Base-by-base conservation (phyloP, 2,797 vertebrate genomes). In the Cephalopachus bancanus region DNA sequence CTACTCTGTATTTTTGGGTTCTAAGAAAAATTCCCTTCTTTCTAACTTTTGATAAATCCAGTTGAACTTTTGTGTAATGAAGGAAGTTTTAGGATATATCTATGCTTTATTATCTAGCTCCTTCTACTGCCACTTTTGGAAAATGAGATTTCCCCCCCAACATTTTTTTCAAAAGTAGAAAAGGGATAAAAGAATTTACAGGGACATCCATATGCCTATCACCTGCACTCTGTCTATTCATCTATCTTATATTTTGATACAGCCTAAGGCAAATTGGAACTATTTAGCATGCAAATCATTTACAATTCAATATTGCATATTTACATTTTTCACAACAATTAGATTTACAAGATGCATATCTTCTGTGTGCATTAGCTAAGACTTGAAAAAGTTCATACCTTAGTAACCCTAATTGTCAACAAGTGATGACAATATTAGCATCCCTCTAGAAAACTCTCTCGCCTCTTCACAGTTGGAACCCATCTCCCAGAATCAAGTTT, bases 1-100 rank as follows among this genome's bases (percentile, higher is more conserved):
- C n/a, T 84, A 88, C 24, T 55, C 5, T 93, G 6, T 85, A 57
- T 17, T 90, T 96, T 93, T 76, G 30, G n/a, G 92, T 80, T 74
- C 37, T 81, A 49, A 57, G 49, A 24, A n/a, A 57, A 51, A 60
- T 83, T 20, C 1, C 55, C 3, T 16, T 55, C 16, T 83, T 64
- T 57, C 65, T 79, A 83, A 81, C 12, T 49, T 94, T 74, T 89
- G 19, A 15, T 93, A 26, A 89, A 20, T 91, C 6, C 26, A 88
- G 0, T 28, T 62, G 12, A 88, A 44, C 9, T 60, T 74, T 86
- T 92, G 62, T 57, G 22, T 94, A 33, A n/a, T 65, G 75, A 57
- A 72, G 6, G 51, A 53, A 79, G 2, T 78, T 74, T 57, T 85
- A 17, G 69, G 49, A 15, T 78, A 19, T 67, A n/a, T 59, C 15